Evolutionary conservation across 2,113 vertebrate genomes (phyloP), one percentile per base, ranked within the genome.

Genomic region (Bujurquina vittata): DNA sequence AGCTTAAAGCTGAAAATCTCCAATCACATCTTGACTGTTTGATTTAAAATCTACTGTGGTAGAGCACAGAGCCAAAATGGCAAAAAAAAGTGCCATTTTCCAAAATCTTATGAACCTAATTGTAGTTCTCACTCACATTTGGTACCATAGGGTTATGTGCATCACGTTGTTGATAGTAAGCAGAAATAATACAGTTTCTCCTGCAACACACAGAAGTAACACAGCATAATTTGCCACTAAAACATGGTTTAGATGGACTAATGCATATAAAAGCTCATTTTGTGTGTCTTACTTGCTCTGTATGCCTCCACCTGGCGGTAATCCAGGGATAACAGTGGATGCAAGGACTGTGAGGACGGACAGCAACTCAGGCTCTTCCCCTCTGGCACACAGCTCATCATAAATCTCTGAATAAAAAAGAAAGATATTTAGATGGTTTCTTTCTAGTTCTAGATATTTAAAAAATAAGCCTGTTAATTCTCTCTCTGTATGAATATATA

Each of bases 241-340:
- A 74, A 35, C 1, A 2, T 80, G 52, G n/a, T 69, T 31, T 46
- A 0, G 4, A n/a, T 40, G 15, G 5, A 78, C 17, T 60, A 72
- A 72, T 52, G 22, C 7, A 20, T 11, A 49, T 2, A 10, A 1
- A 43, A 2, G n/a, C 17, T 37, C 3, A 37, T 33, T 14, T 37
- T 37, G 22, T 18, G 9, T 37, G 20, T 87, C 96, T 95, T 91
- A 97, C 96, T 97, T 96, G 96, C 96, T 96, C 89, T 95, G 93
- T 77, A 97, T 93, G 40, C 96, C 96, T 76, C 96, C 96, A 55
- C 96, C 96, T 73, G 96, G 96, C 88, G 96, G 97, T 61, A 97
- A 87, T 52, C 95, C 95, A 0, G 94, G 96, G 61, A 96, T 96
- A 35, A 87, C 82, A 31, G 93, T 92, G 6, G 95, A 95, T 12